A percentile compares a stretch with the other conserved stretches of the same genome.
phyloP scores from a whole-genome alignment of 2,113 vertebrate genomes.

The Epinephelus moara region DNA sequence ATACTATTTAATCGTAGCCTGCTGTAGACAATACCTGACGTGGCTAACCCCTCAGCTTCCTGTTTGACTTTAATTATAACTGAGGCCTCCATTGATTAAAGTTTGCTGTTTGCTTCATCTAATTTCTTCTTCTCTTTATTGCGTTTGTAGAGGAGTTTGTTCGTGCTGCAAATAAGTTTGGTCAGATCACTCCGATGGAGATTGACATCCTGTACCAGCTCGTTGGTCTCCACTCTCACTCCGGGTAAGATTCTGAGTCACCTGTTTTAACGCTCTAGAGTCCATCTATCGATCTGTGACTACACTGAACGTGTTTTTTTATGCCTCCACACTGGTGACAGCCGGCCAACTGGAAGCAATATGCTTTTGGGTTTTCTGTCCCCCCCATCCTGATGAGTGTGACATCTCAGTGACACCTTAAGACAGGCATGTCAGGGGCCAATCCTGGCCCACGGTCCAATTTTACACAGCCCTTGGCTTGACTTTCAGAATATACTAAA shows the following conservation, averaged over 20 bases:
- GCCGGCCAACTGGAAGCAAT: too few species aligned
- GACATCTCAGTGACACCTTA: too few species aligned
- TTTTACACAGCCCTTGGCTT: too few species aligned
- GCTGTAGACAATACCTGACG: constrained; percentile 26
- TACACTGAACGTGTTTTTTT: not conserved
- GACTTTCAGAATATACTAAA: too few species aligned
- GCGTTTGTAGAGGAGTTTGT: constrained; percentile 91
- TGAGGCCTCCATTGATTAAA: not conserved
- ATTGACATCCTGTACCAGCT: constrained; percentile 96
- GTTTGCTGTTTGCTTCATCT: constrained; percentile 2
- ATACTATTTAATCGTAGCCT: constrained; percentile 56
- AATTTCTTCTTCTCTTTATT: constrained; percentile 30
- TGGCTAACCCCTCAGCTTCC: not conserved
- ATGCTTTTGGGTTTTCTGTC: too few species aligned
- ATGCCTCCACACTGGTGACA: too few species aligned
- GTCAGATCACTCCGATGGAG: constrained; percentile 94
- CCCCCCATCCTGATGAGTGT: too few species aligned
- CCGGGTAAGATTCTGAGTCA: constrained; percentile 87
- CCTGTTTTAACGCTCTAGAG: not conserved
- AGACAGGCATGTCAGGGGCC: too few species aligned
- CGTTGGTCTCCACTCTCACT: constrained; percentile 90
- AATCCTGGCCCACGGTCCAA: too few species aligned
- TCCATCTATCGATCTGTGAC: not conserved
- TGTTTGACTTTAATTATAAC: not conserved
- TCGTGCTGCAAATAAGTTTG: constrained; percentile 91